phyloP scores from a whole-genome alignment of 2,113 vertebrate genomes.

The Atractosteus spatula region DNA sequence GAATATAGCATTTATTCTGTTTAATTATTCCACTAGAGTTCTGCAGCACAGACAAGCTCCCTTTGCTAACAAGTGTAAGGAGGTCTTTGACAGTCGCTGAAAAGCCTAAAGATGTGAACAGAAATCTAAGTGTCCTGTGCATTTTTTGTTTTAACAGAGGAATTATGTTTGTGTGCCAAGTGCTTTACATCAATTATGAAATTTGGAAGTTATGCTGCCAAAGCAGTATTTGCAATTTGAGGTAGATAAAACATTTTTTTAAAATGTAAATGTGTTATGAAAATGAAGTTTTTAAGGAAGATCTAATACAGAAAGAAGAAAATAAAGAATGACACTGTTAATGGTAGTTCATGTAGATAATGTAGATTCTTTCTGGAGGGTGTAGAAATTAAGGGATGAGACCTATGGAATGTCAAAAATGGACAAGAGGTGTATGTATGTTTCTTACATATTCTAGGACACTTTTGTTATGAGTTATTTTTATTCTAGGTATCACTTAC shows the following conservation, averaged over 20 bases:
- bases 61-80: constrained; percentile 31
- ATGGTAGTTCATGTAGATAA: too few species aligned
- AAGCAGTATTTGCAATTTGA: constrained; percentile 37
- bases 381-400: too few species aligned
- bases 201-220: constrained; percentile 24
- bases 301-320: too few species aligned
- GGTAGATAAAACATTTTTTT: constrained; percentile 28
- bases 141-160: background rate
- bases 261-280: too few species aligned
- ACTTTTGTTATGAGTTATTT: too few species aligned
- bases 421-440: too few species aligned
- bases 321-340: too few species aligned
- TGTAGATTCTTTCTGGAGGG: too few species aligned
- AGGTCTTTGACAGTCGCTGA: constrained; percentile 36
- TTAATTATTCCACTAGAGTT: constrained; percentile 44
- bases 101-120: constrained; percentile 14
- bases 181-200: constrained; percentile 35
- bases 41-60: constrained; percentile 7
- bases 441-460: too few species aligned
- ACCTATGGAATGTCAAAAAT: too few species aligned
- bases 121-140: background rate
- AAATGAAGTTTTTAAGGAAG: too few species aligned
- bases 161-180: constrained; percentile 37
- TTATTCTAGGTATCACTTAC: too few species aligned
- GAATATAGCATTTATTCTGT: constrained; percentile 25